Base-by-base conservation (phyloP, 2,888 invertebrate species). In the Noctuana brunneofusca region DNA sequence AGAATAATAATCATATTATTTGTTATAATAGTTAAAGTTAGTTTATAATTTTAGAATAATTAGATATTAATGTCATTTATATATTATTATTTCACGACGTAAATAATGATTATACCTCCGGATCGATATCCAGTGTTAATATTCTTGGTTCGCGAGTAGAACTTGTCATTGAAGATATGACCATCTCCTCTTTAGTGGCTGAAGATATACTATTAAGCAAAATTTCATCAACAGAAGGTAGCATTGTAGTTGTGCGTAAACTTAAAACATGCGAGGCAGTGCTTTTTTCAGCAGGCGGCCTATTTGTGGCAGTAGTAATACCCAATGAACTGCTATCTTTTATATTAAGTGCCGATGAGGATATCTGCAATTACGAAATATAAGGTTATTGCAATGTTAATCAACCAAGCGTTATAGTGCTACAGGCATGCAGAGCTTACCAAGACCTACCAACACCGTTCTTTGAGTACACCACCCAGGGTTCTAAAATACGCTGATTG, bases 41-140 rank as follows among this genome's bases (percentile, higher is more conserved):
- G 65, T 64, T 14, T 48, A 55, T 59, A 49, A 62, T 41, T 60
- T 64, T 43, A 52, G 57, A 64, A 64, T 58, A 32, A 60, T 67
- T 55, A 64, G 41, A 64, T 49, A 55, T 50, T 58, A 59, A 35
- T 66, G 50, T 64, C 53, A 66, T 59, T 65, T 58, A 63, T 64
- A 53, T 64, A 60, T n/a, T n/a, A n/a, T n/a, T n/a, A n/a, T 67
- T 63, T 68, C 76, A 80, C 72, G 71, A 79, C 70, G 77, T 76
- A 84, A 81, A 75, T 79, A 81, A 81, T 84, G 69, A 83, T 80
- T 87, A 92, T 92, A 93, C 93, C 93, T 93, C 90, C 81, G 93
- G 92, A 91, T 93, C 93, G 79, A 93, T 92, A 85, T 93, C 92
- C 84, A 93, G 85, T 82, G 93, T 93, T 87, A 93, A 91, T 88